Percentiles rank a stretch among this genome's conserved stretches.
Evolutionary conservation across 2,113 vertebrate genomes (phyloP).

Genomic region (Perccottus glenii): DNA sequence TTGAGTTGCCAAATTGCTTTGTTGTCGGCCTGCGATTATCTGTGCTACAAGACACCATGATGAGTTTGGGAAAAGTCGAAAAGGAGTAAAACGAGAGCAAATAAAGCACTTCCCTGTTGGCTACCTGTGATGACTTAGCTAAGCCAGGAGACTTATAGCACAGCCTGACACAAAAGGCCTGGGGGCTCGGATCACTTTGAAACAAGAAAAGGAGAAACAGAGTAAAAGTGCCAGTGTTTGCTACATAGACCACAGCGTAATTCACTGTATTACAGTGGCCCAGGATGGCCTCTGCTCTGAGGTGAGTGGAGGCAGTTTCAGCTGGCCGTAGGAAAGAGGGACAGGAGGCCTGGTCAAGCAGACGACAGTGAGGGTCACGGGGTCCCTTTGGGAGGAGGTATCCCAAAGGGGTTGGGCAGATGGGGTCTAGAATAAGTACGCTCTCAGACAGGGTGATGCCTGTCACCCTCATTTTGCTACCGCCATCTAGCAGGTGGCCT

Average conservation of each 20-base stretch:
- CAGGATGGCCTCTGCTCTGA: conserved; percentile 46
- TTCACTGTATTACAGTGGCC: conserved; percentile 53
- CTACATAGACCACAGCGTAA: conserved; percentile 22
- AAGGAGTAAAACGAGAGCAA: conserved; percentile 46
- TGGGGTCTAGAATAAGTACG: conserved; percentile 69
- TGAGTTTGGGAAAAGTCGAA: conserved; percentile 57
- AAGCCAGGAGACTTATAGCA: conserved; percentile 48
- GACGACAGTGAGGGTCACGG: conserved; percentile 76
- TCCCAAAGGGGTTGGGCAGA: conserved; percentile 75
- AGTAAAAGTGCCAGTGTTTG: conserved; percentile 31
- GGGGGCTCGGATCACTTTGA: conserved; percentile 58
- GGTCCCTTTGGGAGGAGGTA: conserved; percentile 66
- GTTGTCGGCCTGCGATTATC: conserved; percentile 64
- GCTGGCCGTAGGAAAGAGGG: conserved; percentile 30
- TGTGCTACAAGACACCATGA: conserved; percentile 60
- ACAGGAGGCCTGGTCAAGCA: conserved; percentile 61
- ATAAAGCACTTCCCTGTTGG: conserved; percentile 62
- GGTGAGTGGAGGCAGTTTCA: conserved; percentile 43
- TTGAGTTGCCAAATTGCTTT: conserved; percentile 70
- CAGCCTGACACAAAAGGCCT: conserved; percentile 37
- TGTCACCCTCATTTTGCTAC: conserved; percentile 77
- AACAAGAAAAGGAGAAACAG: conserved; percentile 51
- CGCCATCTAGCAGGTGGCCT: conserved; percentile 80
- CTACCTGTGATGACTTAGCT: conserved; percentile 66
- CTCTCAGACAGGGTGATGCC: conserved; percentile 81